Evolutionary conservation across 2,888 invertebrate species (phyloP).

Genomic region (Venustoraphidia nigricollis): DNA sequence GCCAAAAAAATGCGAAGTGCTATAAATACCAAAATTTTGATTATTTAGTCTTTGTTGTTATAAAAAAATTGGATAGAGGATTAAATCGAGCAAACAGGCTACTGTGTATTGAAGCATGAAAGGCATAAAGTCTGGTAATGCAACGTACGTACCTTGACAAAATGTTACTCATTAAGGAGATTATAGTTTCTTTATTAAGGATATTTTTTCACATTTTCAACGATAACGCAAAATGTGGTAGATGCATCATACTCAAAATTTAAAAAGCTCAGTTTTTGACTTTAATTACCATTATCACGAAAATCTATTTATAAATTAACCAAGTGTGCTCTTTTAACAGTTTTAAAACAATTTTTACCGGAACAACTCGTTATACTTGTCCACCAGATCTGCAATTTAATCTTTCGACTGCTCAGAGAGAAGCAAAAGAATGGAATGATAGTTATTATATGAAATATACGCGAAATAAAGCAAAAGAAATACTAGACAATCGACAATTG

Average conservation of each 20-base stretch:
- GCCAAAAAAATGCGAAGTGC: too few species aligned
- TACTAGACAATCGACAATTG: too few species aligned
- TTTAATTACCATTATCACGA: background rate
- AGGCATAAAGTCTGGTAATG: too few species aligned
- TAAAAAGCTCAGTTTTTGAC: background rate
- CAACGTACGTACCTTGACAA: constrained; percentile 14
- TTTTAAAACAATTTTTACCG: constrained; percentile 22
- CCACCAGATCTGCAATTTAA: constrained; percentile 14
- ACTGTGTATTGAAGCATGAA: too few species aligned
- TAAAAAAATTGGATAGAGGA: too few species aligned
- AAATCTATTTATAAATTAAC: too few species aligned
- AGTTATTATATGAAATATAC: constrained; percentile 3
- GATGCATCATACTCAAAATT: background rate
- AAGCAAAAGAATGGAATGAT: constrained; percentile 9
- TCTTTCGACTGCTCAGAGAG: constrained; percentile 12
- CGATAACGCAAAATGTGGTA: background rate
- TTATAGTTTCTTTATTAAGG: constrained; percentile 1
- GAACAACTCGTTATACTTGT: constrained; percentile 15
- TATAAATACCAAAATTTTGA: too few species aligned
- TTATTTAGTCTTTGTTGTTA: too few species aligned
- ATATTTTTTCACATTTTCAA: constrained; percentile 1
- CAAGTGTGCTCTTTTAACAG: constrained; percentile 11
- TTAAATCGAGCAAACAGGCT: too few species aligned
- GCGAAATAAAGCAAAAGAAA: constrained; percentile 3
- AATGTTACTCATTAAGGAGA: constrained; percentile 7